phyloP scores from a whole-genome alignment of 2,113 vertebrate species.

The Drymodes brunneopygia region DNA sequence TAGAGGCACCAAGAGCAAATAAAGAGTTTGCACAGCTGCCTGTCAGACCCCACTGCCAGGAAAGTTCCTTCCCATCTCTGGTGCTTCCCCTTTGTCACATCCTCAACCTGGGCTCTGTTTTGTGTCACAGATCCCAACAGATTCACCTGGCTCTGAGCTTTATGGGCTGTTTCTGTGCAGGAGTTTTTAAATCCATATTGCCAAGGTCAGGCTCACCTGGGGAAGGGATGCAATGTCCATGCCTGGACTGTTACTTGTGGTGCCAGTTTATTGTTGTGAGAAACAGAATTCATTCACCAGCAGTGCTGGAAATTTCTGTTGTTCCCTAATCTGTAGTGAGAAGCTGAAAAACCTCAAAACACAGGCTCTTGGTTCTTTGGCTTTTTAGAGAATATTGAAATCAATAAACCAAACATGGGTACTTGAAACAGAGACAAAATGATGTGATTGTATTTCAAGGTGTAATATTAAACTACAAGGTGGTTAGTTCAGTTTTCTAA shows the following conservation, averaged over 20 bases:
- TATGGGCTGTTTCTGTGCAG: not conserved
- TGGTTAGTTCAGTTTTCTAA: not conserved
- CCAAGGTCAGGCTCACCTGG: not conserved
- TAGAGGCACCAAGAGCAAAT: not conserved
- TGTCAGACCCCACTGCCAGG: not conserved
- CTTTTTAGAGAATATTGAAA: constrained; percentile 48
- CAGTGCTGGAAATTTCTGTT: not conserved
- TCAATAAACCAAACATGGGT: constrained; percentile 14
- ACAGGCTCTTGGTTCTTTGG: constrained; percentile 20
- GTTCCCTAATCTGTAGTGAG: not conserved
- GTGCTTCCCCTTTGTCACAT: not conserved
- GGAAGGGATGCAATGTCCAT: not conserved
- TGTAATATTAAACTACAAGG: not conserved
- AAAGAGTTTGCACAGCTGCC: not conserved
- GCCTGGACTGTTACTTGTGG: not conserved
- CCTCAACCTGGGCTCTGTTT: not conserved
- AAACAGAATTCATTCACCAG: not conserved
- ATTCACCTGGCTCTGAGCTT: not conserved
- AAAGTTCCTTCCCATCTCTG: not conserved
- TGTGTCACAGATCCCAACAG: not conserved
- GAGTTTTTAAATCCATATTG: not conserved
- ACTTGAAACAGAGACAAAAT: constrained; percentile 44
- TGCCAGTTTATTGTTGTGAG: not conserved
- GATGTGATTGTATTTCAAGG: not conserved
- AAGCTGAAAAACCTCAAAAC: constrained; percentile 19